Conservation (phyloP, 53 echinoderm and acorn worm species). For the Astropecten irregularis region DNA sequence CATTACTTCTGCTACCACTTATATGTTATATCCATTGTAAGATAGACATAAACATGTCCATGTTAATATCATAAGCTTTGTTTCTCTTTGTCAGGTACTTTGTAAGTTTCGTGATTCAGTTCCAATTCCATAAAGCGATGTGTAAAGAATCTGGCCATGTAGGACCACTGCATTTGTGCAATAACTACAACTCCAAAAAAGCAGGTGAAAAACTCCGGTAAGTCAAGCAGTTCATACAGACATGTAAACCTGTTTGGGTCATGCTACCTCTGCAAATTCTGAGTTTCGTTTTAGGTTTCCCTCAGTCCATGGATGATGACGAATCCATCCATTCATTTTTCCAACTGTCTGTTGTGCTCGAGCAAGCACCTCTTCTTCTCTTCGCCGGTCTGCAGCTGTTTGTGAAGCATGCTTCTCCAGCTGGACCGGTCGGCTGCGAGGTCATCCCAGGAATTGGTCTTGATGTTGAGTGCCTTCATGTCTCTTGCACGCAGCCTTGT, state of each 20-base stretch:
- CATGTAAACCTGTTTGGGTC: too few relatives aligned
- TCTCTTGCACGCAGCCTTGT: constrained; percentile 61
- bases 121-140: constrained; percentile 75
- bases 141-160: constrained; percentile 55
- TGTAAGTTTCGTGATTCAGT: constrained; percentile 80
- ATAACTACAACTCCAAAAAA: constrained; percentile 65
- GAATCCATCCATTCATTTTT: too few relatives aligned
- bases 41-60: neutral
- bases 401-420: too few relatives aligned
- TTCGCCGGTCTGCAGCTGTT: too few relatives aligned
- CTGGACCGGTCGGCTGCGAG: constrained; percentile 17
- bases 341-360: too few relatives aligned
- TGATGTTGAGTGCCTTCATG: constrained; percentile 52
- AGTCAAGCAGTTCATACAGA: too few relatives aligned
- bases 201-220: constrained; percentile 75
- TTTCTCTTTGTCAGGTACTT: constrained; percentile 56
- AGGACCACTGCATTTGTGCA: constrained; percentile 76
- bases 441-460: constrained; percentile 47
- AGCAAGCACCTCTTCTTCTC: neutral
- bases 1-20: too few relatives aligned
- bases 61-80: neutral
- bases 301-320: too few relatives aligned
- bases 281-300: too few relatives aligned
- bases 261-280: too few relatives aligned
- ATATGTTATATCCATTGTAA: too few relatives aligned